Conservation (phyloP, 23 tunicate species). For the Ciona savignyi region DNA sequence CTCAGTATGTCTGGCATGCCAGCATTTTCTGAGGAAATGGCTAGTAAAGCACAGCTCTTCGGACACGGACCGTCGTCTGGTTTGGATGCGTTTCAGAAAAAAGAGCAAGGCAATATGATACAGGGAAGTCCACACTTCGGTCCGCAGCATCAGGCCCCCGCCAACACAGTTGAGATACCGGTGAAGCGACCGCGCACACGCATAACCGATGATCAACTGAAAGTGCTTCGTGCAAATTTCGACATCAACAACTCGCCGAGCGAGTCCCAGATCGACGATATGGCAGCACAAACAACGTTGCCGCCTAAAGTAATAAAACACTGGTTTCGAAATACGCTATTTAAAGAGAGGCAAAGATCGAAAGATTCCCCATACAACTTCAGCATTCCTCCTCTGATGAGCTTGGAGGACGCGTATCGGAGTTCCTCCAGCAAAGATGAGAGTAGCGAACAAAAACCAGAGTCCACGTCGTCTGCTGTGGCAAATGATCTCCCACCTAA, state of each 20-base stretch:
- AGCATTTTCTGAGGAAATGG: neutral
- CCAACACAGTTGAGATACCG: conserved; percentile 32
- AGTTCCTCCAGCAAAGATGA: conserved; percentile 10
- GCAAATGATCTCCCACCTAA: neutral
- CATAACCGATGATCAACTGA: conserved; percentile 87
- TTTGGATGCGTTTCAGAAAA: conserved; percentile 14
- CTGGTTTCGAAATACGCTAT: conserved; percentile 91
- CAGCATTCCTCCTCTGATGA: conserved; percentile 81
- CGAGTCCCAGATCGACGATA: conserved; percentile 70
- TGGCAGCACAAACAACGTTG: conserved; percentile 66
- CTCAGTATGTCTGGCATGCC: conserved; percentile 4
- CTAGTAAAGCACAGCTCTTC: conserved; percentile 23
- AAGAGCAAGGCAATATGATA: conserved; percentile 4
- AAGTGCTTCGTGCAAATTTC: conserved; percentile 75
- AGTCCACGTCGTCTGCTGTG: neutral
- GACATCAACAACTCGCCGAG: conserved; percentile 90
- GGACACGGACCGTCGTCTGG: neutral
- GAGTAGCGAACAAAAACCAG: neutral
- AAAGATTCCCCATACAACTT: conserved; percentile 97
- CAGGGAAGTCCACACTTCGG: neutral
- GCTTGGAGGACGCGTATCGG: conserved; percentile 57
- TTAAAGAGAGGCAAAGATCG: conserved; percentile 85
- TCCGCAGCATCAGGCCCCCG: neutral
- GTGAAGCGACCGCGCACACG: conserved; percentile 83
- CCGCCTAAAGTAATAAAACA: conserved; percentile 94